Evolutionary conservation across 1,140 invertebrate species (phyloP).

Genomic region (Habropoda laboriosa): DNA sequence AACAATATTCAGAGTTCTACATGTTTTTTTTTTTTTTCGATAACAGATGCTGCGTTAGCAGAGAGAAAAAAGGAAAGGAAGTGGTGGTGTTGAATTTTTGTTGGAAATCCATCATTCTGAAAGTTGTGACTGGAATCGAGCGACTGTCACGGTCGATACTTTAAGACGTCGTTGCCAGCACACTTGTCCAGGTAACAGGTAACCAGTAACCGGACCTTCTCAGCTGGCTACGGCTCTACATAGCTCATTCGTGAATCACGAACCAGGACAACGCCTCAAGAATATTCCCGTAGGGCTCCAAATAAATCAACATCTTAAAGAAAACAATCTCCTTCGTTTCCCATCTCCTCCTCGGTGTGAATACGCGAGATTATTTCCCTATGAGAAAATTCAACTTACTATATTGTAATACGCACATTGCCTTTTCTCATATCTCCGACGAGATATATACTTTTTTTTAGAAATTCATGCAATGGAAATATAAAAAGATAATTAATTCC

Average conservation of each 20-base stretch:
- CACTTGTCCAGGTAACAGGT: conserved; percentile 51
- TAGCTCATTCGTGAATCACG: conserved; percentile 55
- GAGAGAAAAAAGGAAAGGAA: background rate
- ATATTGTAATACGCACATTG: too few relatives aligned
- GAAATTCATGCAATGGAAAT: too few relatives aligned
- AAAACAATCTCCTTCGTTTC: background rate
- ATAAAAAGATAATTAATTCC: too few relatives aligned
- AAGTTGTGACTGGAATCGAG: conserved; percentile 6
- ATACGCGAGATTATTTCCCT: background rate
- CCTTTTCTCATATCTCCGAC: too few relatives aligned
- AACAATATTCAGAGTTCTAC: background rate
- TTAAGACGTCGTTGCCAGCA: conserved; percentile 36
- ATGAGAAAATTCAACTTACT: background rate
- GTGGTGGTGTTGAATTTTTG: background rate
- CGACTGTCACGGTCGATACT: conserved; percentile 39
- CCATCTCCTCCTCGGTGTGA: too few relatives aligned
- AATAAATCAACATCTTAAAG: background rate
- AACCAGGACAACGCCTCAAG: conserved; percentile 42
- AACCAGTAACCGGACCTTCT: conserved; percentile 56
- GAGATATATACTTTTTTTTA: too few relatives aligned
- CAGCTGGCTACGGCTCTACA: conserved; percentile 46
- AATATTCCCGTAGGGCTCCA: conserved; percentile 12
- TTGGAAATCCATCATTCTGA: background rate
- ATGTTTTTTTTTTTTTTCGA: too few relatives aligned
- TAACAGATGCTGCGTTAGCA: too few relatives aligned